Percentiles rank a stretch among this genome's conserved stretches.
phyloP scores from a whole-genome alignment of 1,140 invertebrate genomes.

The Achatina immaculata region DNA sequence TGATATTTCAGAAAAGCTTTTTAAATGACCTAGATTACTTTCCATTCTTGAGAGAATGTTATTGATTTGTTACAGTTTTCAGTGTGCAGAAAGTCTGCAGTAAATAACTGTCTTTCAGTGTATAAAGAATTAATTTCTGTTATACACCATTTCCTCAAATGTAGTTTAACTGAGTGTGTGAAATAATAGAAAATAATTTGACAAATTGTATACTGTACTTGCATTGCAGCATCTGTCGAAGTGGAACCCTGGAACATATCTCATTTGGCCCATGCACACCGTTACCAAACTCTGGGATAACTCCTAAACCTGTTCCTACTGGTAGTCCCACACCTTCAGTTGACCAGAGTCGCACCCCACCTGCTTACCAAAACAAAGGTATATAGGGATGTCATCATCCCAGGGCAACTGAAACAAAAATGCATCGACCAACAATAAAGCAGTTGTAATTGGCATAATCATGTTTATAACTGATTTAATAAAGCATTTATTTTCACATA shows the following conservation, averaged over 20 bases:
- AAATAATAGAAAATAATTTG: no score
- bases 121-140: no score
- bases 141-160: no score
- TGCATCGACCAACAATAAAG: not conserved
- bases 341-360: not conserved
- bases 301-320: no score
- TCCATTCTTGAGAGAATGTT: no score
- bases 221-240: constrained; percentile 41
- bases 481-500: no score
- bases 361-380: not conserved
- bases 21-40: no score
- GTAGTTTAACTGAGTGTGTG: no score
- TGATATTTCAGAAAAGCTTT: no score
- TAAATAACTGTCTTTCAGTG: no score
- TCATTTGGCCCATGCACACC: constrained; percentile 39
- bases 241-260: constrained; percentile 40
- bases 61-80: no score
- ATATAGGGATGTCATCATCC: not conserved
- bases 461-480: not conserved
- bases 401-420: not conserved
- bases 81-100: no score
- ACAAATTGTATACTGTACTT: not conserved
- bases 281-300: not conserved
- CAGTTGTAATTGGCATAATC: not conserved
- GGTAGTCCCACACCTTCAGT: constrained; percentile 2